Percentiles rank a stretch among this genome's conserved stretches.
Evolutionary conservation across 2,888 invertebrate species (phyloP).

Genomic region (Cryptus armator): DNA sequence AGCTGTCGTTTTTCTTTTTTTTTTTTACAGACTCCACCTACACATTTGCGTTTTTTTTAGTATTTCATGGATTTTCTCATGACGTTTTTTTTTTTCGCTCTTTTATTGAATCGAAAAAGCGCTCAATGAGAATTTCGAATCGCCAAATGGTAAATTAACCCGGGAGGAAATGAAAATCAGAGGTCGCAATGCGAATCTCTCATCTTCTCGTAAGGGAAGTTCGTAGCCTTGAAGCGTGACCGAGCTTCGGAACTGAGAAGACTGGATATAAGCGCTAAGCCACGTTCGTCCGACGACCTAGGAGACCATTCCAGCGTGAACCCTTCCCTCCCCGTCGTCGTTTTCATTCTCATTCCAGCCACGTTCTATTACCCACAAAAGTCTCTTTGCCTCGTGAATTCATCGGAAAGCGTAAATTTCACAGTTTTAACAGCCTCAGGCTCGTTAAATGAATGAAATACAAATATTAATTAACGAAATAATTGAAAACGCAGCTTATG

Average conservation of each 20-base stretch:
- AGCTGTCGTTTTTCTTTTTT: conserved; percentile 41
- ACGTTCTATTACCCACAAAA: not conserved
- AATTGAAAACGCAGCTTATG: conserved; percentile 16
- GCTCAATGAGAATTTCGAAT: not conserved
- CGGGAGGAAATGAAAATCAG: conserved; percentile 20
- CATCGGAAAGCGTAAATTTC: conserved; percentile 17
- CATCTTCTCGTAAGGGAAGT: conserved; percentile 3
- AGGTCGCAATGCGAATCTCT: not conserved
- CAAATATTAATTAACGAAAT: not conserved
- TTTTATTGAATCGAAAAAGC: conserved; percentile 8
- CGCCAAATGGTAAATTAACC: conserved; percentile 9
- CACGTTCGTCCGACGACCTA: conserved; percentile 1
- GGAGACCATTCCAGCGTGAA: conserved; percentile 9
- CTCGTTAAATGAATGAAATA: conserved; percentile 3
- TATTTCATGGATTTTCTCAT: conserved; percentile 41
- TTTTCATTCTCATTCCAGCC: conserved; percentile 4
- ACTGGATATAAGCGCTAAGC: conserved; percentile 6
- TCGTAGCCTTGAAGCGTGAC: conserved; percentile 15
- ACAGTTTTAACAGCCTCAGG: conserved; percentile 12
- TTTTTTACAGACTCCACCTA: not conserved
- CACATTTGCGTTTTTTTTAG: conserved; percentile 22
- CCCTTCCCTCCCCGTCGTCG: conserved; percentile 2
- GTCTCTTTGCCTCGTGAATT: conserved; percentile 3
- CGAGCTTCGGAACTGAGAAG: not conserved
- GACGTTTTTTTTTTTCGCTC: conserved; percentile 22